A percentile compares a stretch with the other conserved stretches of the same genome.
Evolutionary conservation across 2,113 vertebrate species (phyloP).

Genomic region (Prunella fulvescens): DNA sequence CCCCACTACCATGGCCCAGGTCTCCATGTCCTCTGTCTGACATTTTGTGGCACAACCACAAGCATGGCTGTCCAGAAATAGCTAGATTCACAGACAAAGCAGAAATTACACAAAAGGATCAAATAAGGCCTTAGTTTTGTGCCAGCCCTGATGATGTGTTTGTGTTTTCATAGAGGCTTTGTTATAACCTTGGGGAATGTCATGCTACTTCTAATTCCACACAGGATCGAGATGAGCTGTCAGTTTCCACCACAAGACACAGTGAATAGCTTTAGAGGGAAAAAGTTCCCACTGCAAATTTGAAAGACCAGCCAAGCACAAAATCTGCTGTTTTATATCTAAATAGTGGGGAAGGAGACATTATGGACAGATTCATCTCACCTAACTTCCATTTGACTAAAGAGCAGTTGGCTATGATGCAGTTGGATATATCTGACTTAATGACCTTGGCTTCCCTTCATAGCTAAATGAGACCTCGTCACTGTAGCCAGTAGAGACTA

Average conservation of each 20-base stretch:
- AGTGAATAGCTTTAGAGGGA: background rate
- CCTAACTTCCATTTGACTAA: background rate
- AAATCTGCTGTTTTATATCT: background rate
- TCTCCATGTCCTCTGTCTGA: background rate
- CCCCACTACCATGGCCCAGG: background rate
- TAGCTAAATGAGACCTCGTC: background rate
- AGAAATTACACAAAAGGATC: constrained; percentile 8
- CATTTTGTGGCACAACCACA: background rate
- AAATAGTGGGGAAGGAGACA: background rate
- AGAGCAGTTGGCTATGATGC: rapidly evolving
- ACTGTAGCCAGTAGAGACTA: background rate
- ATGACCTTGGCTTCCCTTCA: background rate
- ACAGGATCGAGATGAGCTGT: background rate
- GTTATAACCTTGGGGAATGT: constrained; percentile 33
- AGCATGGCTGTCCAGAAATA: background rate
- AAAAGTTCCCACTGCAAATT: background rate
- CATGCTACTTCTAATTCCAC: constrained; percentile 25
- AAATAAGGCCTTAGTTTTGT: background rate
- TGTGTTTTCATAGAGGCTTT: constrained; percentile 23
- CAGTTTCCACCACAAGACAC: background rate
- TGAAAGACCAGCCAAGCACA: background rate
- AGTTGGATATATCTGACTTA: background rate
- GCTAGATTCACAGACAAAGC: background rate
- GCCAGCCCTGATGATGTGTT: background rate
- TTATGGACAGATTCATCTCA: background rate